Percentiles rank a stretch among this genome's conserved stretches.
Evolutionary conservation across 2,888 invertebrate genomes (phyloP).

Genomic region (Ceramica pisi): DNA sequence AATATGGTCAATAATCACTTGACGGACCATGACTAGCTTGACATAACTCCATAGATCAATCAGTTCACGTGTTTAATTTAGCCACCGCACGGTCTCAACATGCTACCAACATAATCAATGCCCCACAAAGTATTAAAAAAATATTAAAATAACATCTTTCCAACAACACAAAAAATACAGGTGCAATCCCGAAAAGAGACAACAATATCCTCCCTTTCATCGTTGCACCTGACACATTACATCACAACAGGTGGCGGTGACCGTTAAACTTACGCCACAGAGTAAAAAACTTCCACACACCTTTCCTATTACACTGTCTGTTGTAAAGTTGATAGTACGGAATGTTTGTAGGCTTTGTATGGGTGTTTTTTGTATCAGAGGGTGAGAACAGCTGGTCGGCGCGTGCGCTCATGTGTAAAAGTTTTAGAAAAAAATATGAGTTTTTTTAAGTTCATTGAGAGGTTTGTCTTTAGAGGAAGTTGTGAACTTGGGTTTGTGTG

Average conservation of each 20-base stretch:
- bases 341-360: constrained; percentile 28
- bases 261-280: constrained; percentile 74
- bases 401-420: constrained; percentile 76
- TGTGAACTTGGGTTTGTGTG: neutral
- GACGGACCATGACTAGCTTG: neutral
- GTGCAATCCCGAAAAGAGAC: constrained; percentile 58
- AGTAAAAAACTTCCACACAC: constrained; percentile 21
- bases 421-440: constrained; percentile 45
- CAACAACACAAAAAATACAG: constrained; percentile 42
- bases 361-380: constrained; percentile 27
- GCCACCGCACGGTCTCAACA: too few relatives aligned
- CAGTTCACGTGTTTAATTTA: neutral
- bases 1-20: too few relatives aligned
- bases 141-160: neutral
- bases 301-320: constrained; percentile 11
- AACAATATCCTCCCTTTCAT: constrained; percentile 47
- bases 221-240: constrained; percentile 76
- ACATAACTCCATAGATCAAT: neutral
- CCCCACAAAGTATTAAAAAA: neutral
- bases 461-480: constrained; percentile 8
- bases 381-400: constrained; percentile 72
- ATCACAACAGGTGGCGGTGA: constrained; percentile 77
- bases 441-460: constrained; percentile 44
- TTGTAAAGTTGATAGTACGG: neutral
- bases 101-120: neutral